Evolutionary conservation across 2,113 vertebrate genomes (phyloP), one percentile per base, ranked within the genome.

Genomic region (Tricholaema leucomelas): DNA sequence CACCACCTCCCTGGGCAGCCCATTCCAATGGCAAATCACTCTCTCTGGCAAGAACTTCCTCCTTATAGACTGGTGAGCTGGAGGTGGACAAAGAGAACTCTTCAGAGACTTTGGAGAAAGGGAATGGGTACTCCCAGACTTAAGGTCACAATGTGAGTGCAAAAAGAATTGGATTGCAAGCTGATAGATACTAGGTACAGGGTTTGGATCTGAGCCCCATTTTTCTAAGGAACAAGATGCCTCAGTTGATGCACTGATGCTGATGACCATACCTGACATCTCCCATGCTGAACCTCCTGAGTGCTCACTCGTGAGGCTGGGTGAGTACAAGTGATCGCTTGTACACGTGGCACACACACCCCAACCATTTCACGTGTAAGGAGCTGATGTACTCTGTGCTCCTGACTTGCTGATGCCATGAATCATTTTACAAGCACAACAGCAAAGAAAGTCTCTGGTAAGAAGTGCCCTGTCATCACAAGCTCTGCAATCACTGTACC

Each of bases 351-450:
- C 14, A 31, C 35, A n/a, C 19, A 12, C 24, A 12, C 48, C 11
- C 12, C 9, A 16, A n/a, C 24, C 25, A 2, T 25, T 74, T 64
- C 61, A 30, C 0, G 1, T 3, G 1, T 4, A 27, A 0, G 17
- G 46, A 52, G 16, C 23, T 2, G 3, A 16, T 3, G 12, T 8
- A 56, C 6, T 56, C 56, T 7, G 2, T 1, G 25, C 4, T 3
- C 4, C 35, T 10, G 8, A 23, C 12, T 2, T 56, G 30, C 33
- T 67, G 17, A 27, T 12, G 55, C 48, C 35, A 18, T 6, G 31
- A 61, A 66, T 12, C 25, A 9, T 56, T 42, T 52, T 24, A 31
- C 31, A 44, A 67, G 65, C 73, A 67, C 8, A 65, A 6, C 30
- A 36, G 67, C 42, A 67, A 61, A 76, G 52, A 65, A 59, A 66